Base-by-base conservation (phyloP, 2,797 vertebrate species). In the Mus spretus region DNA sequence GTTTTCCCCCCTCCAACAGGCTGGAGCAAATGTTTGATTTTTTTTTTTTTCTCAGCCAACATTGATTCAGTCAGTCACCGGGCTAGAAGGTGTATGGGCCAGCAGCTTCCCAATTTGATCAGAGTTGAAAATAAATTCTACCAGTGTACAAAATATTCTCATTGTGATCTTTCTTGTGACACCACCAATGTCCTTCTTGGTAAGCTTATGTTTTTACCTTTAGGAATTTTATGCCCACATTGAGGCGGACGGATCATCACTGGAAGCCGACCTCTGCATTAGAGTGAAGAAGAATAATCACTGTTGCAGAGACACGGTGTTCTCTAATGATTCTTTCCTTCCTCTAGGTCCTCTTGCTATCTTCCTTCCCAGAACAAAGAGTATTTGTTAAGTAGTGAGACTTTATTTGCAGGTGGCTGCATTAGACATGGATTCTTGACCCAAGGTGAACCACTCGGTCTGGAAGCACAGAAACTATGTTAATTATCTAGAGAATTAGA, bases 1-100 rank as follows among this genome's bases (percentile, higher is more conserved):
- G 31, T 59, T 59, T 92, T 67, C 89, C 95, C 40, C 90, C 70
- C 40, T 72, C 57, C n/a, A 85, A 11, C 28, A 92, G 50, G 44
- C 47, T 92, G 57, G 61, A 94, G 85, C 50, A 94, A 94, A 65
- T 90, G 75, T 90, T 92, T 90, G 90, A 77, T 92, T 88, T 92
- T 92, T 94, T 92, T 92, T 88, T 92, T 92, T 94, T 94, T 94
- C 95, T 40, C 94, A 94, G 63, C 81, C 94, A 96, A 94, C 94
- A 94, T 87, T 93, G 95, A 75, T 94, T 91, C 20, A 90, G 24
- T 93, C 67, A 95, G 67, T 75, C 67, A 90, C 57, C 50, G 84
- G 72, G 61, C 37, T 79, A 77, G 75, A 79, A 83, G 24, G 84
- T 61, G 3, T 77, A 34, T 67, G 74, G 37, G 93, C 78, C 67